These are phyloP conservation scores for Furnarius figulus DNA, from an alignment of 2,113 vertebrate species.

Conservation along the genomic window DNA sequence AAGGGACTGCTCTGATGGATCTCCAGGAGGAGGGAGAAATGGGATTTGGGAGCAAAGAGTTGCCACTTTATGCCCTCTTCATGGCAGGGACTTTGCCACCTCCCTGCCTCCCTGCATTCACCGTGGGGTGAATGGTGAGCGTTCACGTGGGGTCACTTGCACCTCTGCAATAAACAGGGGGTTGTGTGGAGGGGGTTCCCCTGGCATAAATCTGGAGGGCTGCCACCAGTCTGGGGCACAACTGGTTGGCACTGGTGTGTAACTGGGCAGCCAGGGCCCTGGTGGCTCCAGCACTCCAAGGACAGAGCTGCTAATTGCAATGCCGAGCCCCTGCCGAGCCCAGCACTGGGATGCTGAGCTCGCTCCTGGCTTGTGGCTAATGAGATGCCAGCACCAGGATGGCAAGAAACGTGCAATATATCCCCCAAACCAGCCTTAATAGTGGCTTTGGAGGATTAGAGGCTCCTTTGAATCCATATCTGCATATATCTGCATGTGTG, in stretches of 20 bases:
- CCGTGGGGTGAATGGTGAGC: too few species aligned
- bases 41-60: not conserved
- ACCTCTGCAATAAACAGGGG: accelerated
- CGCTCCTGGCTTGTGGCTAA: not conserved
- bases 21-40: not conserved
- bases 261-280: not conserved
- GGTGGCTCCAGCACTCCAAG: not conserved
- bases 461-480: not conserved
- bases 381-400: not conserved
- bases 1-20: not conserved
- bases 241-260: not conserved
- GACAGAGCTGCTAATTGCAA: not conserved
- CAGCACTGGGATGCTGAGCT: not conserved
- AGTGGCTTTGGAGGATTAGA: accelerated
- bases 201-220: not conserved
- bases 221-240: accelerated
- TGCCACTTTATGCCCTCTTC: not conserved
- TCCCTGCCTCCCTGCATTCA: not conserved
- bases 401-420: not conserved
- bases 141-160: accelerated
- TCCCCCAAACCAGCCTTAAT: not conserved
- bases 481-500: accelerated
- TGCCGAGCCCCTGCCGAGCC: not conserved
- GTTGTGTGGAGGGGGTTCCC: not conserved
- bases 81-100: accelerated